Evolutionary conservation across 1,140 invertebrate species (phyloP), one percentile per base, ranked within the genome.

Genomic region (Atta texana): DNA sequence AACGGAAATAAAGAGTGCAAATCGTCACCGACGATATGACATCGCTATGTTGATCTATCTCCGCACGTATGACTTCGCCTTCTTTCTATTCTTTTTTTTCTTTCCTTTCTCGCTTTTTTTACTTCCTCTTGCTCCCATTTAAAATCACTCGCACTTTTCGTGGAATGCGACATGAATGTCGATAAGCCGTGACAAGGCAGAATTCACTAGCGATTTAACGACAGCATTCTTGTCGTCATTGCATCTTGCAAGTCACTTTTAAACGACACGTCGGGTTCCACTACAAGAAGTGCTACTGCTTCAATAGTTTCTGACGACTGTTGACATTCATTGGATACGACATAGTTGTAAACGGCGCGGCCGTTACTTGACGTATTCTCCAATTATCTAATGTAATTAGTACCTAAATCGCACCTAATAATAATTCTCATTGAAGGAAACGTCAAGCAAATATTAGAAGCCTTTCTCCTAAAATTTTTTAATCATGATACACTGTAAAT

Each of bases 141-240:
- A 51, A 88, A 89, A 53, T 71, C 21, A 59, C 69, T 71, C 82
- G 57, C 71, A 34, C 53, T 51, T 84, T 28, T 28, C 28, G 77
- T 57, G 66, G 34, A 87, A 72, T 75, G 57, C 85, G 71, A 77
- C 59, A 39, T 51, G 88, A 86, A 89, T 88, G 87, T 72, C 88
- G 81, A 89, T 88, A 74, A 88, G 72, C 49, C n/a, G 31, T 61
- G 64, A 88, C 86, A 75, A 39, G 63, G 28, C 71, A 64, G 66
- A 75, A 72, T 31, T 78, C 44, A 61, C 59, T 85, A 59, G 76
- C 61, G 39, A 61, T 71, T 57, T 71, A 84, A 84, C 80, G 82
- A 66, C 64, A 44, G 51, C 64, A 64, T 84, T 84, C 72, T 88
- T 85, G 78, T 88, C 53, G 31, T 34, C 8, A 39, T 24, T 74